Evolutionary conservation across 1,140 invertebrate genomes (phyloP).

Genomic region (Mizuhopecten yessoensis): DNA sequence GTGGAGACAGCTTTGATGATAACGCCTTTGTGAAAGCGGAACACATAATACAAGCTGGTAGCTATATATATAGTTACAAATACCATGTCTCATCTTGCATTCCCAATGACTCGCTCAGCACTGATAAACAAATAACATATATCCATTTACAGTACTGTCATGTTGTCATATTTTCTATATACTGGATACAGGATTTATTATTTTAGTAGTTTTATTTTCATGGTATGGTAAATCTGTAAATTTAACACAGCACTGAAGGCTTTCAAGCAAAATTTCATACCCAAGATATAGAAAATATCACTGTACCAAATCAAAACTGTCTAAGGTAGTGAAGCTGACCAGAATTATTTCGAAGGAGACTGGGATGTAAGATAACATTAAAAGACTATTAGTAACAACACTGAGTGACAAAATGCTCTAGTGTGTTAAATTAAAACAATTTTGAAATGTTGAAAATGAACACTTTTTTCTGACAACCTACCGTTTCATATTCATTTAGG

Average conservation of each 20-base stretch:
- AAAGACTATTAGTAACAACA: too few species aligned
- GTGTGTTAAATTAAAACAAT: too few species aligned
- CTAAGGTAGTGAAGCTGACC: too few species aligned
- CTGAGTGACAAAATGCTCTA: too few species aligned
- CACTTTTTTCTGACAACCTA: too few species aligned
- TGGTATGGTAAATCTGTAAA: neutral
- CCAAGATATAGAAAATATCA: neutral
- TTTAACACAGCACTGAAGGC: neutral
- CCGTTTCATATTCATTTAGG: too few species aligned
- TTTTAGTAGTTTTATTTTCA: neutral
- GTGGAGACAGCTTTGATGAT: neutral
- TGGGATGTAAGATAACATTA: too few species aligned
- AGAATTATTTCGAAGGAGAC: too few species aligned
- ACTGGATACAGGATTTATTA: neutral
- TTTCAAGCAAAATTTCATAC: neutral
- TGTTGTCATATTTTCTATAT: neutral
- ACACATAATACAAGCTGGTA: too few species aligned
- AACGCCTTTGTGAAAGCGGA: too few species aligned
- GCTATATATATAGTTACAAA: conserved; percentile 9
- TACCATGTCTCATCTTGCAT: neutral
- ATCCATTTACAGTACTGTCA: neutral
- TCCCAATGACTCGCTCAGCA: neutral
- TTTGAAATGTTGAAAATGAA: too few species aligned
- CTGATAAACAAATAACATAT: neutral
- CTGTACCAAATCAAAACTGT: too few species aligned